Evolutionary conservation across 2,888 invertebrate genomes (phyloP).

Genomic region (Barypeithes pellucidus): DNA sequence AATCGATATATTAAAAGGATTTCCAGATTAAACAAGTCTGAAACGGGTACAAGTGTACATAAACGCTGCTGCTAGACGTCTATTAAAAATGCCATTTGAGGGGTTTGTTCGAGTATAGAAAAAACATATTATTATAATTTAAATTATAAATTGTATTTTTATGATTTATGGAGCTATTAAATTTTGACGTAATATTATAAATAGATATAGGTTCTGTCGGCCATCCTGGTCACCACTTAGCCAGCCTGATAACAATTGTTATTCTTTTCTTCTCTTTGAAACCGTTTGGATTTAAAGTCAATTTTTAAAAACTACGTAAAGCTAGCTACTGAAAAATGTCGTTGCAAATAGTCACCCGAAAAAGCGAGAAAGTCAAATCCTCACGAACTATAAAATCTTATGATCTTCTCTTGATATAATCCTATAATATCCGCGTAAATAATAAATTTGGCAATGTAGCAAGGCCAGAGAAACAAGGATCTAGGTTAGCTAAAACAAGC

Average conservation of each 20-base stretch:
- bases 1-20: slow-evolving; percentile 23
- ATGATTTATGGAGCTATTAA: too few relatives aligned
- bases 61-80: neutral
- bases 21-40: slow-evolving; percentile 22
- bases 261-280: too few relatives aligned
- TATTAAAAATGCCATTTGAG: neutral
- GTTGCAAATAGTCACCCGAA: slow-evolving; percentile 12
- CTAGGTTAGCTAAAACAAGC: slow-evolving; percentile 51
- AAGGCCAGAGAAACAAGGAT: slow-evolving; percentile 38
- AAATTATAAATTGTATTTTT: too few relatives aligned
- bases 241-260: too few relatives aligned
- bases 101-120: too few relatives aligned
- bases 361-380: slow-evolving; percentile 12
- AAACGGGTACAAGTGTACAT: slow-evolving; percentile 5
- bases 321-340: neutral
- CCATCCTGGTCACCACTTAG: too few relatives aligned
- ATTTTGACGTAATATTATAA: too few relatives aligned
- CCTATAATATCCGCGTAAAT: slow-evolving; percentile 32
- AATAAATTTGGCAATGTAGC: slow-evolving; percentile 50
- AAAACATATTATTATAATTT: too few relatives aligned
- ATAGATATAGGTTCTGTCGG: too few relatives aligned
- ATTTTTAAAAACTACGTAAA: neutral
- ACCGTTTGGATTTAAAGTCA: neutral
- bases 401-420: slow-evolving; percentile 9
- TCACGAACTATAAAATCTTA: neutral